Evolutionary conservation across 2,113 vertebrate genomes (phyloP).

Genomic region (Geothlypis trichas): DNA sequence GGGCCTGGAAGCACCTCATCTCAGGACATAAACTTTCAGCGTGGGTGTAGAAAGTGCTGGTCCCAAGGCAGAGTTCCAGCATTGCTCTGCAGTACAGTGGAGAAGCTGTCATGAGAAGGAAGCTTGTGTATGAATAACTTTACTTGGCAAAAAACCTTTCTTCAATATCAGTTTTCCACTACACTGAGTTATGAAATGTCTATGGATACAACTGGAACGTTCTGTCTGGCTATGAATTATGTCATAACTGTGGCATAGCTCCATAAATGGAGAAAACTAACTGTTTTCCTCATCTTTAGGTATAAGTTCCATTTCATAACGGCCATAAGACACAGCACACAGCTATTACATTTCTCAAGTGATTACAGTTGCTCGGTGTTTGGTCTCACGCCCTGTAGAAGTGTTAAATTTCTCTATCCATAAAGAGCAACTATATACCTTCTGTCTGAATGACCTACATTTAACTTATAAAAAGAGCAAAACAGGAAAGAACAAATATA

Average conservation of each 20-base stretch:
- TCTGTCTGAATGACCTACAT: slow-evolving; percentile 44
- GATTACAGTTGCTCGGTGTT: slow-evolving; percentile 59
- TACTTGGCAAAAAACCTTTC: slow-evolving; percentile 62
- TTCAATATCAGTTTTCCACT: slow-evolving; percentile 70
- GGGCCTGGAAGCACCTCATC: slow-evolving; percentile 21
- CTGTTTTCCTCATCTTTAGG: slow-evolving; percentile 74
- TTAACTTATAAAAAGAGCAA: slow-evolving; percentile 36
- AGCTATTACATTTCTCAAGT: slow-evolving; percentile 66
- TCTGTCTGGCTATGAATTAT: slow-evolving; percentile 69
- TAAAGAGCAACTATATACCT: slow-evolving; percentile 38
- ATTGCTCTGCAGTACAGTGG: background rate
- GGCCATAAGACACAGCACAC: slow-evolving; percentile 56
- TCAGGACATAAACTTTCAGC: slow-evolving; percentile 27
- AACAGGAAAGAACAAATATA: slow-evolving; percentile 45
- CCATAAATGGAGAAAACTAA: slow-evolving; percentile 66
- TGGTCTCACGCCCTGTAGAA: slow-evolving; percentile 52
- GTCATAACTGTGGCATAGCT: slow-evolving; percentile 68
- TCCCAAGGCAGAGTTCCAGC: slow-evolving; percentile 38
- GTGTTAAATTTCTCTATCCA: slow-evolving; percentile 44
- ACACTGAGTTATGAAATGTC: slow-evolving; percentile 66
- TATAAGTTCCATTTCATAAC: slow-evolving; percentile 68
- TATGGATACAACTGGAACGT: slow-evolving; percentile 67
- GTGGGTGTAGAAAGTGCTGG: slow-evolving; percentile 46
- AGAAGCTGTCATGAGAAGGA: slow-evolving; percentile 62
- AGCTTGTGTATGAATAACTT: slow-evolving; percentile 67